phyloP scores from a whole-genome alignment of 1,140 invertebrate species.

The Drosophila melanogaster region Release_6_plus_ISO1_MT NT_033777.3:6072001-6072500 shows the following conservation, averaged over 20 bases:
- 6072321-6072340: not conserved
- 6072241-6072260: slow-evolving; percentile 85
- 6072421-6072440: too few relatives aligned
- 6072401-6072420: too few relatives aligned
- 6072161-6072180: slow-evolving; percentile 65
- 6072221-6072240: slow-evolving; percentile 85
- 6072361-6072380: too few relatives aligned
- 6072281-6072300: slow-evolving; percentile 35
- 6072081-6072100: slow-evolving; percentile 60
- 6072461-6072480: too few relatives aligned
- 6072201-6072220: slow-evolving; percentile 61
- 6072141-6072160: not conserved
- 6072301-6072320: slow-evolving; percentile 12
- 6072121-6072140: not conserved
- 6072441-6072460: too few relatives aligned
- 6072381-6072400: too few relatives aligned
- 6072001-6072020: slow-evolving; percentile 85
- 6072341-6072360: too few relatives aligned
- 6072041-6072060: slow-evolving; percentile 46
- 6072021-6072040: slow-evolving; percentile 84
- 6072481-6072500: too few relatives aligned
- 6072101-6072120: not conserved
- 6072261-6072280: slow-evolving; percentile 75
- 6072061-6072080: slow-evolving; percentile 43
- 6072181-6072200: slow-evolving; percentile 36